A percentile compares a stretch with the other conserved stretches of the same genome.
phyloP scores from a whole-genome alignment of 1,140 invertebrate species.

The Atta texana region DNA sequence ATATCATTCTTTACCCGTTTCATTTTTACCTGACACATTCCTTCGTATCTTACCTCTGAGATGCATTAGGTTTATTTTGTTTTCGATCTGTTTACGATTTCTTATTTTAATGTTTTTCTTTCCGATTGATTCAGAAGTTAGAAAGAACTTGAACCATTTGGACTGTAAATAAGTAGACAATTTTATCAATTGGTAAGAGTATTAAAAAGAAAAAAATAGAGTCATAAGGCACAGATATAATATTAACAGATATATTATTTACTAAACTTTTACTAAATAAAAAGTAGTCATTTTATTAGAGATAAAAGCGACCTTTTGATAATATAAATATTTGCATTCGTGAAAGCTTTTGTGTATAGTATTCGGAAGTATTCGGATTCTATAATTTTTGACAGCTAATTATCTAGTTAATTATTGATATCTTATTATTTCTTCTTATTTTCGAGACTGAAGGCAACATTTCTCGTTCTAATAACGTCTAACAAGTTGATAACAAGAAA shows the following conservation, averaged over 20 bases:
- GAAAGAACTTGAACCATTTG: background rate
- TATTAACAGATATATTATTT: background rate
- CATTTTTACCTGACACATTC: background rate
- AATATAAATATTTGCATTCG: background rate
- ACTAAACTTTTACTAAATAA: background rate
- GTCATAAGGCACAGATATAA: background rate
- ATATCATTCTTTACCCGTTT: slow-evolving; percentile 77
- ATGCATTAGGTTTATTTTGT: background rate
- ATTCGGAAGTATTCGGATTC: background rate
- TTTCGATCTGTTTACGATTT: background rate
- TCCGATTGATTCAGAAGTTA: background rate
- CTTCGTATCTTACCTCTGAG: background rate
- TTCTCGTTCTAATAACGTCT: background rate
- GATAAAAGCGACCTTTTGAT: background rate
- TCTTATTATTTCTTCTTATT: slow-evolving; percentile 19
- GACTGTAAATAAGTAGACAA: background rate
- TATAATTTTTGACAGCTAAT: slow-evolving; percentile 74
- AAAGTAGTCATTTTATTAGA: background rate
- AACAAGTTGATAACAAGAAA: slow-evolving; percentile 51
- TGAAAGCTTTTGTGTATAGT: background rate
- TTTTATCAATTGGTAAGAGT: background rate
- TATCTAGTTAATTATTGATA: slow-evolving; percentile 65
- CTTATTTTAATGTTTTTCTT: background rate
- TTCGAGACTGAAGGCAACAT: background rate
- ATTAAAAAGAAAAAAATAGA: background rate